A percentile compares a stretch with the other conserved stretches of the same genome.
These are phyloP conservation scores for Frieseomelitta varia DNA, from an alignment of 1,140 invertebrate species.

Conservation along the genomic window DNA sequence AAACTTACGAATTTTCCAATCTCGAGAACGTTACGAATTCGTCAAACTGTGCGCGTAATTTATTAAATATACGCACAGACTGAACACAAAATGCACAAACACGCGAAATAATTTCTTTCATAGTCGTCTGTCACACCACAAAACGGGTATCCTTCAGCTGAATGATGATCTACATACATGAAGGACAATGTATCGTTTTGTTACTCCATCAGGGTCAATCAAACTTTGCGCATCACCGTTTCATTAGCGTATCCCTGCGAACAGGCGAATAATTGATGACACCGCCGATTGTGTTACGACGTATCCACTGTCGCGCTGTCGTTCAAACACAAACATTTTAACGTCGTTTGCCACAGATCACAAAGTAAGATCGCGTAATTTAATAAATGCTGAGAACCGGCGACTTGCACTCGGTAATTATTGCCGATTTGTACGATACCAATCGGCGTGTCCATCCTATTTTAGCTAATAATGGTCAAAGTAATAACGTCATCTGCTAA, in stretches of 20 bases:
- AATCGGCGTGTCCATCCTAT: background rate
- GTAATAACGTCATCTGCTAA: conserved; percentile 4
- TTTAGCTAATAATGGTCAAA: background rate
- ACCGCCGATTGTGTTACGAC: conserved; percentile 2
- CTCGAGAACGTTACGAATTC: background rate
- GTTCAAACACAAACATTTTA: background rate
- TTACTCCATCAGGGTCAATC: background rate
- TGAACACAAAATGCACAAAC: no score
- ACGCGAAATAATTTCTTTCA: no score
- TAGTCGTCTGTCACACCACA: no score
- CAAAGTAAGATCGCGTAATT: conserved; percentile 18
- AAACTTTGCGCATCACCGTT: background rate
- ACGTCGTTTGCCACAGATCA: background rate
- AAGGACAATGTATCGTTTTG: background rate
- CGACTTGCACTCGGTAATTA: conserved; percentile 10
- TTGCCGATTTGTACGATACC: background rate
- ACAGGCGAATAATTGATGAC: conserved; percentile 16
- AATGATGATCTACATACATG: background rate
- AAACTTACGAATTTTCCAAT: background rate
- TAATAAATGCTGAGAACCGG: conserved; percentile 8
- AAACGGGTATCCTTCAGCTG: no score
- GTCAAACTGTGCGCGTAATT: no score
- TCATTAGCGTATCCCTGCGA: conserved; percentile 4
- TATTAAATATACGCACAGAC: no score
- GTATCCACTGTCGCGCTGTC: background rate